Conservation (phyloP, 2,888 invertebrate genomes). For the Fragum fragum region DNA sequence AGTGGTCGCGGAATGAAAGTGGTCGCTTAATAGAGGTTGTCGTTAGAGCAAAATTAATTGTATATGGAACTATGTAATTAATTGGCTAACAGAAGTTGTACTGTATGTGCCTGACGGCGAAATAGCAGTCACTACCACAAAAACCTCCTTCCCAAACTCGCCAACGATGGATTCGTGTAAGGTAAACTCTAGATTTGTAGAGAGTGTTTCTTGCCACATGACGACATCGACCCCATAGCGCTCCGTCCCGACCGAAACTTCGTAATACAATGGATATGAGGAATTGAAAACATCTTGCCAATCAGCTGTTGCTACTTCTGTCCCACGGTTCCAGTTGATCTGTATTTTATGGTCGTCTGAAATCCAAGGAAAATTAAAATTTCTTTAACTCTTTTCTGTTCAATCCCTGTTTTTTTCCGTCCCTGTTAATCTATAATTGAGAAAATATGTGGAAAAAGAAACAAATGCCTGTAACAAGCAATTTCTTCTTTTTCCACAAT, state of each 20-base stretch:
- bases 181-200: conserved; percentile 25
- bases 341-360: conserved; percentile 6
- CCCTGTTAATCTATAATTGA: too few relatives aligned
- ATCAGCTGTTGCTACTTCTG: conserved; percentile 22
- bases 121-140: conserved; percentile 26
- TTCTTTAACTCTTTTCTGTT: too few relatives aligned
- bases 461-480: too few relatives aligned
- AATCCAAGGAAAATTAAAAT: too few relatives aligned
- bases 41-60: too few relatives aligned
- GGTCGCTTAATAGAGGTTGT: too few relatives aligned
- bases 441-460: too few relatives aligned
- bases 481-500: too few relatives aligned
- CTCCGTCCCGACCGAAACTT: conserved; percentile 42
- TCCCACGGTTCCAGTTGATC: background rate
- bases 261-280: conserved; percentile 26
- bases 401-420: too few relatives aligned
- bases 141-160: conserved; percentile 34
- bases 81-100: background rate
- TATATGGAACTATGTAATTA: background rate
- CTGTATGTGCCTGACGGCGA: conserved; percentile 22
- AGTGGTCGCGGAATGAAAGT: too few relatives aligned
- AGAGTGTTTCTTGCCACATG: conserved; percentile 45
- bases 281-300: conserved; percentile 41
- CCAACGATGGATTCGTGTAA: conserved; percentile 27
- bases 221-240: conserved; percentile 26